Percentiles rank a stretch among this genome's conserved stretches.
These are phyloP conservation scores for Drosophila bifasciata DNA, from an alignment of 1,140 invertebrate genomes.

Conservation along the genomic window DNA sequence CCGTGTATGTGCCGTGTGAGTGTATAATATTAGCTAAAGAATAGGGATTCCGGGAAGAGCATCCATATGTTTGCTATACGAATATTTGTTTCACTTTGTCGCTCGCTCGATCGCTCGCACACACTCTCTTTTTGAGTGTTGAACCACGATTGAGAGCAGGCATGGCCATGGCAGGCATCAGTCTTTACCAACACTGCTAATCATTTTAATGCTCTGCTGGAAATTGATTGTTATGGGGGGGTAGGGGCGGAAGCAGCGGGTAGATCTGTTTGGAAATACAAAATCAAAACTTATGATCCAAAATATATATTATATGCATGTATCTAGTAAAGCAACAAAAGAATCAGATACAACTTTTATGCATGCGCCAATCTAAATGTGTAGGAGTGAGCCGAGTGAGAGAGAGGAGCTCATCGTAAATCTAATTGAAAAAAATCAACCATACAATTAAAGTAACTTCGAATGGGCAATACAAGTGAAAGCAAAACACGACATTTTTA, in stretches of 20 bases:
- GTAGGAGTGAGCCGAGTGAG: constrained; percentile 61
- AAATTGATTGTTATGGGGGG: neutral
- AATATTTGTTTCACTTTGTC: constrained; percentile 12
- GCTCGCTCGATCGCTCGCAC: no score
- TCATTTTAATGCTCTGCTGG: constrained; percentile 13
- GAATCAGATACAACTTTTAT: constrained; percentile 63
- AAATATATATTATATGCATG: constrained; percentile 8
- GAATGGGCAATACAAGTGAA: constrained; percentile 38
- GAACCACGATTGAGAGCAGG: no score
- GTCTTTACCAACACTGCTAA: neutral
- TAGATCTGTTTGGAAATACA: constrained; percentile 6
- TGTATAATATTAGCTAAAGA: constrained; percentile 35
- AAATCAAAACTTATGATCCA: constrained; percentile 30
- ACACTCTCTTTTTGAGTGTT: no score
- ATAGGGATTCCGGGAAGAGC: neutral
- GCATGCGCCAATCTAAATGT: constrained; percentile 80
- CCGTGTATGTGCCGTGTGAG: constrained; percentile 31
- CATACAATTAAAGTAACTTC: constrained; percentile 23
- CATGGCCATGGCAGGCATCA: no score
- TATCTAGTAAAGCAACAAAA: constrained; percentile 27
- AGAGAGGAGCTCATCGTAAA: constrained; percentile 15
- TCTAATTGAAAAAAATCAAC: constrained; percentile 15
- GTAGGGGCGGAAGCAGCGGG: no score
- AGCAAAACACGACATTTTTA: constrained; percentile 60
- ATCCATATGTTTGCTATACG: constrained; percentile 13